Evolutionary conservation across 1,140 invertebrate genomes (phyloP), one percentile per base, ranked within the genome.

Genomic region (Danaus plexippus): DNA sequence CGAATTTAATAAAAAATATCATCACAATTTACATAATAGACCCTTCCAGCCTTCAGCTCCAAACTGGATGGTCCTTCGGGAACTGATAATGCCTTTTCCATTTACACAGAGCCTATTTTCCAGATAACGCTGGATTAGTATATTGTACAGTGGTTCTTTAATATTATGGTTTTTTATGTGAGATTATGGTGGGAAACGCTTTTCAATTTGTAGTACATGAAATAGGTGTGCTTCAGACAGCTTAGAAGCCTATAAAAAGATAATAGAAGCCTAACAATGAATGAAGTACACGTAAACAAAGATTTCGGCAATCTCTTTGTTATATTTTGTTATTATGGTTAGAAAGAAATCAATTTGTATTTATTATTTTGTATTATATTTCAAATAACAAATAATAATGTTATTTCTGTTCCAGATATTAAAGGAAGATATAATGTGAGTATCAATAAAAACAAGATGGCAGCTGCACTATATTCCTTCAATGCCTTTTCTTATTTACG

Each of bases 121-220:
- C 43, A 77, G 71, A 79, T 79, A 79, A 79, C 61, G 61, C 57
- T 59, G 68, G 76, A 76, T 76, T 72, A 75, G 63, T 65, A 66
- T 60, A 59, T 68, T 57, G 59, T 59, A 54, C 63, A 63, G 63
- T 64, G 60, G 67, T 65, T 67, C 61, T 68, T 65, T 65, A 68
- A 63, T 64, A 64, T 64, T 58, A 63, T 59, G 22, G 50, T 43
- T 61, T 71, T 65, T 65, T 62, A 66, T 69, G 60, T 64, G 42
- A 63, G 66, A 64, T 67, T 69, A 64, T 41, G 57, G 46, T 47
- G 40, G 53, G 53, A 48, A 47, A 57, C 53, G 48, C 32, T 61
- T 56, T 46, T 48, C 46, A 56, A 40, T 61, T 61, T 11, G 11
- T n/a, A 11, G 1, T 13, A 56, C 53, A 60, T 60, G 52, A 61